Evolutionary conservation across 2,113 vertebrate genomes (phyloP), one percentile per base, ranked within the genome.

Genomic region (Polypterus senegalus): DNA sequence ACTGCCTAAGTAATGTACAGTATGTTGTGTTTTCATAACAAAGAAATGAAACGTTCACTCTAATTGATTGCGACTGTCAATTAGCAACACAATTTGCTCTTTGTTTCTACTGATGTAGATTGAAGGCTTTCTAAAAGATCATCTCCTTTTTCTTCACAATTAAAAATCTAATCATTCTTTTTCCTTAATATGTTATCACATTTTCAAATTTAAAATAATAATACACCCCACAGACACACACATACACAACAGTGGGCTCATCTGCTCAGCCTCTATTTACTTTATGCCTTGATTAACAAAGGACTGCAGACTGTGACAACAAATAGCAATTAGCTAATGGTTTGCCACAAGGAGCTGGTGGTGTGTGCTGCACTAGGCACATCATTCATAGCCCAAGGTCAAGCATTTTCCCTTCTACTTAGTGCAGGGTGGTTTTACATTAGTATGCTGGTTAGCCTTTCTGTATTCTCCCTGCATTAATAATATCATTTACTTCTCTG

Each of bases 261-360:
- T 44, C 46, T 64, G 46, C n/a, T 49, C 46, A 58, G 61, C 27
- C 65, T 27, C 55, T 60, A 4, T 54, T 66, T 62, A 44, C 1
- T 7, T 57, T 57, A 55, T 60, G 3, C 46, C 72, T 68, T 69
- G 45, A 64, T 71, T 71, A 71, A 45, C 68, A 52, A 5, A 7
- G 27, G 48, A 65, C 57, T 68, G 3, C 4, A 69, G n/a, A 47
- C 46, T 54, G 10, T 63, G 61, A 47, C 52, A 74, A 54, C 11
- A 72, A 66, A 64, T 63, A 49, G 7, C 51, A 70, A 52, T 67
- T 69, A 69, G 6, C 47, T 66, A 67, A 66, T 43, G 59, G 55
- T 47, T 69, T 62, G 1, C 62, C 66, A 54, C 44, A 46, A 69
- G 61, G 61, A 65, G 11, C 46, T 53, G 9, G 3, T 48, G 46